Percentiles rank a stretch among this genome's conserved stretches.
Conservation (phyloP, 37 sponge, comb jelly and placozoan species). For the Aplysina aerophoba region DNA sequence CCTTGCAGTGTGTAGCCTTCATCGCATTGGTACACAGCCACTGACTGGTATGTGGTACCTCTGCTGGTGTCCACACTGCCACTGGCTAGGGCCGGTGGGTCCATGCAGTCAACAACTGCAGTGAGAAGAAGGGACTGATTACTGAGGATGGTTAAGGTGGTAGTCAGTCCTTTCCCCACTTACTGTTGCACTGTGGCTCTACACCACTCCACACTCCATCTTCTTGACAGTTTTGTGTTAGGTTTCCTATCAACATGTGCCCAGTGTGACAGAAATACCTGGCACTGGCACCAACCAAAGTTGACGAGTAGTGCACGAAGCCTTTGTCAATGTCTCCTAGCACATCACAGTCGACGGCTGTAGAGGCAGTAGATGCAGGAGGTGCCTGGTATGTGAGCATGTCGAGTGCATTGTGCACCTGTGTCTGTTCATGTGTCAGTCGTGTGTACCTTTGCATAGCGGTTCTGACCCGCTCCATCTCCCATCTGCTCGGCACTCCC, state of each 20-base stretch:
- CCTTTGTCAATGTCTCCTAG: constrained; percentile 1
- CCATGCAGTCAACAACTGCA: neutral
- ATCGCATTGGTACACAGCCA: neutral
- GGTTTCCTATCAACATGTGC: neutral
- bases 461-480: neutral
- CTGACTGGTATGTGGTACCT: constrained; percentile 20
- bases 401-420: too few relatives aligned
- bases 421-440: too few relatives aligned
- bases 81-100: neutral
- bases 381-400: neutral
- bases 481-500: neutral
- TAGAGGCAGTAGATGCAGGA: neutral
- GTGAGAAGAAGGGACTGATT: neutral
- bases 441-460: constrained; percentile 4
- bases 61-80: neutral
- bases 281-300: neutral
- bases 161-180: neutral
- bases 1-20: constrained; percentile 2
- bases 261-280: constrained; percentile 13
- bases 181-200: neutral
- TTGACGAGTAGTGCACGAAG: neutral
- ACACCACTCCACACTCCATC: neutral
- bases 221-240: neutral
- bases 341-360: constrained; percentile 23
- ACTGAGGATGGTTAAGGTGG: too few relatives aligned